Evolutionary conservation across 2,113 vertebrate species (phyloP), one percentile per base, ranked within the genome.

Genomic region (Indicator maculatus): DNA sequence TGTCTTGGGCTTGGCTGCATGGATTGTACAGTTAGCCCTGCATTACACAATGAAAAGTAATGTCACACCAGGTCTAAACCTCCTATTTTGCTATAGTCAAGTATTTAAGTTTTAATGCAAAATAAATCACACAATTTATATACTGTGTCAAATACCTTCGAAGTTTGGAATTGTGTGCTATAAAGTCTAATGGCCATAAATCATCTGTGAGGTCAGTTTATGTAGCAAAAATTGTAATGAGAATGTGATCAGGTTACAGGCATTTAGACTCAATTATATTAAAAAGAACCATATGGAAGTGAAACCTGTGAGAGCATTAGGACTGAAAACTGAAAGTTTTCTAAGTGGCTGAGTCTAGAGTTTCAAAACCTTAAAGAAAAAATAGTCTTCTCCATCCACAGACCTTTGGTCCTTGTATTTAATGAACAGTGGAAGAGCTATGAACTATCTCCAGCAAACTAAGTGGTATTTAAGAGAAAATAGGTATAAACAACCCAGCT

Each of bases 211-310:
- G 97, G 96, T 95, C 96, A 96, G 91, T 86, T 95, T 94, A 95
- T 96, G 82, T 47, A 97, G 86, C 96, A 97, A 97, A 98, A 97
- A 95, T 84, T 95, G 89, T 96, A 97, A 97, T 93, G 92, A 97
- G 96, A 97, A 96, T 78, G 88, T 74, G 94, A 92, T 98, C 97
- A 92, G 79, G 95, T 98, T 98, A 97, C 97, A 97, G 90, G 90
- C 96, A 96, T 97, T 97, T 97, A 97, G 94, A 95, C 74, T 97
- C 96, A 97, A 97, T 97, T 98, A 97, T 90, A 97, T 10, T 97
- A 97, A 98, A 96, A 97, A 95, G 96, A 98, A 98, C 97, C 97
- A 98, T 97, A 97, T 98, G 98, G 97, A 96, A 95, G 80, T 96
- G 95, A 97, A 97, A 98, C 59, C 58, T 78, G 93, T 96, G 89